phyloP scores from a whole-genome alignment of 1,140 invertebrate species.

The Pteromalus puparum region DNA sequence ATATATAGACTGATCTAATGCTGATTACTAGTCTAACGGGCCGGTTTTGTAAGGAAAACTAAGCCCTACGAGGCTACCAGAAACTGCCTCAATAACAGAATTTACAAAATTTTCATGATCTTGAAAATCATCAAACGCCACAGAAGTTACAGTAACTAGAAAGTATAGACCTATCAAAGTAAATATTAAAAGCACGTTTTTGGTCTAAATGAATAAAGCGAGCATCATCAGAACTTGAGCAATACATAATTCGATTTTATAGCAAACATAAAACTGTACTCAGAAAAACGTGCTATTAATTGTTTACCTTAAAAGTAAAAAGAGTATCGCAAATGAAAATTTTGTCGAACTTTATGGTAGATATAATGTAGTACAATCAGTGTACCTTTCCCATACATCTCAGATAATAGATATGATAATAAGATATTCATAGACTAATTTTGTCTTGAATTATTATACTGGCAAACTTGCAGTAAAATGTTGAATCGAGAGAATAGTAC shows the following conservation, averaged over 20 bases:
- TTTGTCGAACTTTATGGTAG: conserved; percentile 39
- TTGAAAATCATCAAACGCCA: conserved; percentile 32
- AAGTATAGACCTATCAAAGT: conserved; percentile 18
- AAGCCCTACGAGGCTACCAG: conserved; percentile 41
- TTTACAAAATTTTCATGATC: conserved; percentile 30
- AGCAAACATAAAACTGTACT: background rate
- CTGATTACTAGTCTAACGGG: conserved; percentile 73
- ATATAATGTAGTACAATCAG: conserved; percentile 46
- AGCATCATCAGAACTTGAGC: background rate
- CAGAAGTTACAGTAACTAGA: conserved; percentile 25
- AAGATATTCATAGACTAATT: conserved; percentile 39
- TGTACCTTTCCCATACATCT: conserved; percentile 48
- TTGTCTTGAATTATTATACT: conserved; percentile 37
- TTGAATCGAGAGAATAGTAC: background rate
- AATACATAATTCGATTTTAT: background rate
- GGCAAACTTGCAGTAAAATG: conserved; percentile 23
- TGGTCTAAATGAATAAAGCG: conserved; percentile 13
- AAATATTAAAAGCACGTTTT: conserved; percentile 28
- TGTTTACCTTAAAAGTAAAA: conserved; percentile 10
- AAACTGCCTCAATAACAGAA: conserved; percentile 42
- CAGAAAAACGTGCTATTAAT: conserved; percentile 12
- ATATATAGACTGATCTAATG: conserved; percentile 65
- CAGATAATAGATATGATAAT: conserved; percentile 47
- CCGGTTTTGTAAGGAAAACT: conserved; percentile 57
- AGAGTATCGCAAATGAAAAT: conserved; percentile 25